Evolutionary conservation across 2,113 vertebrate genomes (phyloP), one percentile per base, ranked within the genome.

Genomic region (Leptosomus discolor): DNA sequence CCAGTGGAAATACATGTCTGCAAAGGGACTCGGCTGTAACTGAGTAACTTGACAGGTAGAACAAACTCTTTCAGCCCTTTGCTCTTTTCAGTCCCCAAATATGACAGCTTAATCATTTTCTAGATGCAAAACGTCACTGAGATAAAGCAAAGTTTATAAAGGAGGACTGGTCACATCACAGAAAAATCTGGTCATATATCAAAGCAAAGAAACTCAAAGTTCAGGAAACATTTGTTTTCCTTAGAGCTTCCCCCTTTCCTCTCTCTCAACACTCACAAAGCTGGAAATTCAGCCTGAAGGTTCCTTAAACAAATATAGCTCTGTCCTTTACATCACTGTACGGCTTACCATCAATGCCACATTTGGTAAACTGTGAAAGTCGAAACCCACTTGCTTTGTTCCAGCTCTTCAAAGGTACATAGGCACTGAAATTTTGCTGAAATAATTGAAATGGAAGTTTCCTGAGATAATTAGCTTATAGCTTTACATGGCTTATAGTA

Each of bases 141-240:
- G 92, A 92, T 97, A 97, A 95, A 96, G 67, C 41, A 74, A 96
- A 91, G 87, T 92, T 95, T 97, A 94, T 94, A 91, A 95, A 96
- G 95, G 74, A 87, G 27, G 46, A 65, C 78, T 92, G 82, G 54
- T 90, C 89, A 92, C 70, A 95, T 94, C 87, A 83, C 77, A 90
- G 84, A 95, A 97, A 97, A 94, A 87, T 90, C 91, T 91, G 77
- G 77, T 94, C 81, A 94, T 94, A 73, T 79, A 91, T 94, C 84
- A 94, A 96, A 96, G 78, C 63, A 96, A 96, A 96, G 95, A 96
- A 97, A 96, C 87, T 89, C 94, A 94, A 97, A 96, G 92, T 94
- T 96, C 91, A 96, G 93, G 91, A 95, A 96, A 88, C 86, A 76
- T 91, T 95, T 96, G 87, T 94, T 96, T 95, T 93, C 77, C 45